A percentile compares a stretch with the other conserved stretches of the same genome.
phyloP scores from a whole-genome alignment of 1,140 invertebrate species.

The Meloidogyne floridensis region DNA sequence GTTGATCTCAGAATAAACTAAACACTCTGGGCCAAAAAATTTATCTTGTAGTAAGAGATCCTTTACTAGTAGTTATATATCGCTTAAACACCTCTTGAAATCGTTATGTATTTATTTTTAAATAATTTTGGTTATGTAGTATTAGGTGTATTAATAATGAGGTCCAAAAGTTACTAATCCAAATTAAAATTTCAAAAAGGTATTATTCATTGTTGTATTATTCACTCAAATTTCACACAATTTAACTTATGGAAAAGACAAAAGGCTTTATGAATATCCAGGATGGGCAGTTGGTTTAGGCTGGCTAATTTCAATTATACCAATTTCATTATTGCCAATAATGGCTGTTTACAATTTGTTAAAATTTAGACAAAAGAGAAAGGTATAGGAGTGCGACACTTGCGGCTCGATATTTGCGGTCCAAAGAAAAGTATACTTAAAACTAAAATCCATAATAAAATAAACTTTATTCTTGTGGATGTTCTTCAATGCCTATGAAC shows the following conservation, averaged over 20 bases:
- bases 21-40: too few species aligned
- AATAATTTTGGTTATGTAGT: too few species aligned
- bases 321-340: slow-evolving; percentile 39
- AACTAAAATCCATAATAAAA: neutral
- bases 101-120: too few species aligned
- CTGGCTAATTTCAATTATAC: slow-evolving; percentile 45
- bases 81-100: too few species aligned
- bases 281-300: slow-evolving; percentile 45
- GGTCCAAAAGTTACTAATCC: too few species aligned
- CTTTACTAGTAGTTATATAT: too few species aligned
- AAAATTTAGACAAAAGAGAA: slow-evolving; percentile 44
- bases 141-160: too few species aligned
- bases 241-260: slow-evolving; percentile 41
- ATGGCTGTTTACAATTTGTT: slow-evolving; percentile 44
- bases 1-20: too few species aligned
- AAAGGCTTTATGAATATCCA: slow-evolving; percentile 38
- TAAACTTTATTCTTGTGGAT: too few species aligned
- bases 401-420: too few species aligned
- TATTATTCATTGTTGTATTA: slow-evolving; percentile 42
- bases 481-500: too few species aligned
- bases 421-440: neutral
- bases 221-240: slow-evolving; percentile 21
- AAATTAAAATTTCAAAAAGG: slow-evolving; percentile 11
- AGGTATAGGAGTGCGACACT: slow-evolving; percentile 1
- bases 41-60: too few species aligned